Evolutionary conservation across 1,140 invertebrate species (phyloP).

Genomic region (Bombus terrestris): DNA sequence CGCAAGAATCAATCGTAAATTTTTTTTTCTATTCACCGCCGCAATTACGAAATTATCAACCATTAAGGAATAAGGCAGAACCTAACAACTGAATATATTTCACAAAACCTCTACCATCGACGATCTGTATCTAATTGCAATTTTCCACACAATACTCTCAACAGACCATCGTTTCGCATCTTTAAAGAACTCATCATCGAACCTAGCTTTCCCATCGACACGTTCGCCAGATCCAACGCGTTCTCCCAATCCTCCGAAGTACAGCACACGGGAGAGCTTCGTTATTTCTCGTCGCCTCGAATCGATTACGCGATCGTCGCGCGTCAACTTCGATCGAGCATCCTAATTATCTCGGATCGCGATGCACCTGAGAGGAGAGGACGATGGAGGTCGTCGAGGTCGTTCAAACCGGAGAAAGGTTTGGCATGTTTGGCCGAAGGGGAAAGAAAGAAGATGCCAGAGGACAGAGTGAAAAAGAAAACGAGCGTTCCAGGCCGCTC

Average conservation of each 20-base stretch:
- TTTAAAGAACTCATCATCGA: background rate
- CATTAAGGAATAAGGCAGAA: too few species aligned
- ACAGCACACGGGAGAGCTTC: background rate
- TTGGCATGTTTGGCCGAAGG: constrained; percentile 10
- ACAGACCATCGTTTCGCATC: background rate
- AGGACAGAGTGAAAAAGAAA: background rate
- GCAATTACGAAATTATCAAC: too few species aligned
- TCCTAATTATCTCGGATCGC: constrained; percentile 31
- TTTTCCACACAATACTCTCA: background rate
- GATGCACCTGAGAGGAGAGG: constrained; percentile 25
- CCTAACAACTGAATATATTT: background rate
- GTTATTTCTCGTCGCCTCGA: background rate
- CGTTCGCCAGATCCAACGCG: background rate
- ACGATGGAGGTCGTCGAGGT: constrained; percentile 38
- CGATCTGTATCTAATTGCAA: background rate
- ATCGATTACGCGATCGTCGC: constrained; percentile 25
- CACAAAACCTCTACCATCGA: background rate
- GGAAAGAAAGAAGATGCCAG: background rate
- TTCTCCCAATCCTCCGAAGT: background rate
- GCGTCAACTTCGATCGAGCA: constrained; percentile 43
- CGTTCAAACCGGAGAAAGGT: constrained; percentile 42
- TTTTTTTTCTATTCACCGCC: too few species aligned
- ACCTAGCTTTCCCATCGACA: background rate
- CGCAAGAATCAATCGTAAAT: too few species aligned
- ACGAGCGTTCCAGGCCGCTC: constrained; percentile 1